These are phyloP conservation scores for Botia almorhae DNA, from an alignment of 2,797 vertebrate species.

Conservation along the genomic window DNA sequence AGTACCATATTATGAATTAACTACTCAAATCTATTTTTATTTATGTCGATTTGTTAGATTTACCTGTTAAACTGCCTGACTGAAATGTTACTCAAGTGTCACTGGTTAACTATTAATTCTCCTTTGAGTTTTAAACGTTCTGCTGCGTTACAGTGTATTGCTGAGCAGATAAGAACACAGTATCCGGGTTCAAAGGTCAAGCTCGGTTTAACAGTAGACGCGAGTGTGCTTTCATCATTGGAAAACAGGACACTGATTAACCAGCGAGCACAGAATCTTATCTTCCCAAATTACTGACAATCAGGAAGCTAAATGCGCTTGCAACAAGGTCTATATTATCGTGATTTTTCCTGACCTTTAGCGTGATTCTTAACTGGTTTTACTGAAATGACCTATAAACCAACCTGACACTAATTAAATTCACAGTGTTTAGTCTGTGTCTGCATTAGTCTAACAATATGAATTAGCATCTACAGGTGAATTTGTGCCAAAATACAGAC, in stretches of 20 bases:
- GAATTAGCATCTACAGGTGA: too few relatives aligned
- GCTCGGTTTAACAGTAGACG: slow-evolving; percentile 37
- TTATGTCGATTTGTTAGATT: neutral
- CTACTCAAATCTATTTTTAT: neutral
- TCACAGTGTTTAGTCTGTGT: too few relatives aligned
- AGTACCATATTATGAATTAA: neutral
- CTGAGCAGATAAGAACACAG: slow-evolving; percentile 24
- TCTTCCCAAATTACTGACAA: slow-evolving; percentile 1
- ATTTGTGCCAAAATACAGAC: too few relatives aligned
- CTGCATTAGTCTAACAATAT: too few relatives aligned
- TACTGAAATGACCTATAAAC: too few relatives aligned
- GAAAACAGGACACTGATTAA: slow-evolving; percentile 49
- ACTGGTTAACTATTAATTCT: slow-evolving; percentile 17
- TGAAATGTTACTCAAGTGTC: slow-evolving; percentile 7
- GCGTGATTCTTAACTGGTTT: too few relatives aligned
- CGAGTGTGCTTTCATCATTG: slow-evolving; percentile 30
- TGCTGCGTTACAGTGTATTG: slow-evolving; percentile 5
- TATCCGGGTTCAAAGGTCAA: slow-evolving; percentile 46
- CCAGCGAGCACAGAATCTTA: slow-evolving; percentile 13
- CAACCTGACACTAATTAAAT: too few relatives aligned
- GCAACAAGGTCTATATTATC: neutral
- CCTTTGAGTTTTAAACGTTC: slow-evolving; percentile 11
- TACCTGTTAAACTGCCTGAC: neutral
- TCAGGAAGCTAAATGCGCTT: neutral
- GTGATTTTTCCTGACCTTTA: neutral